These are phyloP conservation scores for Triplophysa tibetana DNA, from an alignment of 2,113 vertebrate species.

Conservation along the genomic window DNA sequence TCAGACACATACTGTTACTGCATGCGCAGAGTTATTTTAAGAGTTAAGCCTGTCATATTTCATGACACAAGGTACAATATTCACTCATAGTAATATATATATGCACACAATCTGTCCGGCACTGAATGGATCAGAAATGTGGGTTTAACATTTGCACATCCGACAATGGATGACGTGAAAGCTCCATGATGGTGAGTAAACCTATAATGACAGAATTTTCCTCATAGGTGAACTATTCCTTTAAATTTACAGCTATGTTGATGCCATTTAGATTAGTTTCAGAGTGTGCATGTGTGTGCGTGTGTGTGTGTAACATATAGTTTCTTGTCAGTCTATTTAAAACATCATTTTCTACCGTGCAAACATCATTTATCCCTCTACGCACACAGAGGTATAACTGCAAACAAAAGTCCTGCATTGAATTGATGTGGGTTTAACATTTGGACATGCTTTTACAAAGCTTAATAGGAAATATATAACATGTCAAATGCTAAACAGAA, in stretches of 20 bases:
- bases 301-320: not conserved
- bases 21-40: too few species aligned
- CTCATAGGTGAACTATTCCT: too few species aligned
- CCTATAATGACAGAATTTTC: too few species aligned
- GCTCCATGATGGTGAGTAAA: too few species aligned
- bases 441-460: not conserved
- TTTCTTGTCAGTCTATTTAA: conserved; percentile 26
- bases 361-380: conserved; percentile 14
- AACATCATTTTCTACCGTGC: conserved; percentile 4
- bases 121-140: too few species aligned
- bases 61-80: too few species aligned
- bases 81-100: too few species aligned
- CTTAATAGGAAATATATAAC: not conserved
- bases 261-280: conserved; percentile 1
- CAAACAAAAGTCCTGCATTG: not conserved
- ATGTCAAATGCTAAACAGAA: conserved; percentile 13
- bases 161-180: too few species aligned
- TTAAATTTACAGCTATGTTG: not conserved
- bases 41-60: too few species aligned
- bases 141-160: too few species aligned
- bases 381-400: not conserved
- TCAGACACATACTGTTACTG: too few species aligned
- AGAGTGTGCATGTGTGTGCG: not conserved
- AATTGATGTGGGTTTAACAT: conserved; percentile 22
- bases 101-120: too few species aligned